A percentile compares a stretch with the other conserved stretches of the same genome.
Evolutionary conservation across 1,140 invertebrate species (phyloP).

Genomic region (Lamellibrachia luymesi): DNA sequence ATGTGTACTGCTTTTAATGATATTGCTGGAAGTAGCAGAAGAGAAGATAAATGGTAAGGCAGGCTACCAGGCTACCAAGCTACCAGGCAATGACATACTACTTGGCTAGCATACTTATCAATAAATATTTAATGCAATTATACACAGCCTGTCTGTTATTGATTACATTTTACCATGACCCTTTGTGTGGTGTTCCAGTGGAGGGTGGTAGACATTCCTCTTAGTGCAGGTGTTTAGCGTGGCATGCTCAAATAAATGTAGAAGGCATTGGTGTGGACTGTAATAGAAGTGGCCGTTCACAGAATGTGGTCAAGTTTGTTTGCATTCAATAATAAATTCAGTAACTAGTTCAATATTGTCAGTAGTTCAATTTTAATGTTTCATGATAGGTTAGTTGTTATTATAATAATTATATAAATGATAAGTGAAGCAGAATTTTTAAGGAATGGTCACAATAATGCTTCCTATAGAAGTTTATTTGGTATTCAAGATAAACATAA

Average conservation of each 20-base stretch:
- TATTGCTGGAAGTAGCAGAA: neutral
- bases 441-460: too few relatives aligned
- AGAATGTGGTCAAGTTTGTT: neutral
- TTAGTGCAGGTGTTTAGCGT: neutral
- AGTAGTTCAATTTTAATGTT: too few relatives aligned
- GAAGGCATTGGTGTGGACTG: neutral
- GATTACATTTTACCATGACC: neutral
- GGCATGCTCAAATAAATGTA: neutral
- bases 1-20: neutral
- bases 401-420: too few relatives aligned
- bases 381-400: too few relatives aligned
- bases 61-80: too few relatives aligned
- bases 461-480: too few relatives aligned
- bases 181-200: neutral
- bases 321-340: neutral
- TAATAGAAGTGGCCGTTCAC: neutral
- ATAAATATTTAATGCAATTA: slow-evolving; percentile 6
- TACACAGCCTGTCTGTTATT: neutral
- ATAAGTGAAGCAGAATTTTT: too few relatives aligned
- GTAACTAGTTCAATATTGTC: too few relatives aligned
- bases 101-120: neutral
- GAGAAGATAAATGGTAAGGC: neutral
- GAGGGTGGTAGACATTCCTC: neutral
- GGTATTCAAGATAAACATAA: too few relatives aligned
- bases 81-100: neutral